Percentiles rank a stretch among this genome's conserved stretches.
Conservation (phyloP, 2,113 vertebrate species). For the Forbesichthys agassizii region DNA sequence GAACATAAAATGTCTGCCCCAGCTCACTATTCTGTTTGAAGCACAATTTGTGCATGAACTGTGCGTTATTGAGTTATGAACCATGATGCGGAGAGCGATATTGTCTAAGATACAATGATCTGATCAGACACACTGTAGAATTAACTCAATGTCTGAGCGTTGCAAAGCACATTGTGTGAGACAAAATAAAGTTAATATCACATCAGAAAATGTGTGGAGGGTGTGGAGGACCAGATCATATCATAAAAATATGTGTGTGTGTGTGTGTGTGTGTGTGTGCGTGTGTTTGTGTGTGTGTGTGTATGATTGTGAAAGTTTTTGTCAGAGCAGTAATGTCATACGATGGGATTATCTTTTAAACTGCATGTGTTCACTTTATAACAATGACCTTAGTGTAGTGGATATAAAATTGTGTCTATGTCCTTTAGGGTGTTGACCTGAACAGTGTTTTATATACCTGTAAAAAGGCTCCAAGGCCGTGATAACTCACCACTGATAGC, state of each 20-base stretch:
- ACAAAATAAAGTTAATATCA: neutral
- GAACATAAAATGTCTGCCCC: no score
- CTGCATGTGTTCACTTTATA: no score
- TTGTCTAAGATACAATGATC: no score
- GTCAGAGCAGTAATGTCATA: neutral
- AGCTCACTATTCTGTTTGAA: no score
- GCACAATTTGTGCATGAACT: no score
- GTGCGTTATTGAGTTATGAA: no score
- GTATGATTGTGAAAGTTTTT: neutral
- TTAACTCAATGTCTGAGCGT: neutral
- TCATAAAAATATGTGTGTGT: neutral
- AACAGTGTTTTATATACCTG: constrained; percentile 62
- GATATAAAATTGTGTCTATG: constrained; percentile 35
- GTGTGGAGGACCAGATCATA: neutral
- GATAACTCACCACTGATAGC: constrained; percentile 43
- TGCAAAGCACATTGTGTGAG: neutral
- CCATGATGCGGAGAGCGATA: no score
- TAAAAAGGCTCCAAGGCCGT: constrained; percentile 67
- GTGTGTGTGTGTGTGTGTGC: constrained; percentile 9
- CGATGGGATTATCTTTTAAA: no score
- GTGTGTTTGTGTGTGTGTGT: constrained; percentile 31
- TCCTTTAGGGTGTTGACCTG: constrained; percentile 65
- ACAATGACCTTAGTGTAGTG: neutral
- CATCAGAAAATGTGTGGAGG: neutral
- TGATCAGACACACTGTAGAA: no score